Percentiles rank a stretch among this genome's conserved stretches.
phyloP scores from a whole-genome alignment of 2,797 vertebrate genomes.

The Trichosurus vulpecula region DNA sequence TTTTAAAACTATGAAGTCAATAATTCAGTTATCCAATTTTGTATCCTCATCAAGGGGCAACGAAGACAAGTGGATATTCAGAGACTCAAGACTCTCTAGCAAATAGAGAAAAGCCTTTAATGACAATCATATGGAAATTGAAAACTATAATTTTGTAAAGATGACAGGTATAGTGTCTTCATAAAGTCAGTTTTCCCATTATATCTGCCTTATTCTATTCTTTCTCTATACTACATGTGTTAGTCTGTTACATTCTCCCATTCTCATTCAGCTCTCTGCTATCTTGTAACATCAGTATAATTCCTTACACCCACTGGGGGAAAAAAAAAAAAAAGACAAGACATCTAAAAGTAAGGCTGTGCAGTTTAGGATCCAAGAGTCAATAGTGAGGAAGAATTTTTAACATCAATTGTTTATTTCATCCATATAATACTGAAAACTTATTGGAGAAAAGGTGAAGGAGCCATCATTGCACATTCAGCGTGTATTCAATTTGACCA shows the following conservation, averaged over 20 bases:
- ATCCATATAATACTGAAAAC: not conserved
- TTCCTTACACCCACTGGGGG: conserved; percentile 40
- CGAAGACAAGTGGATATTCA: conserved; percentile 17
- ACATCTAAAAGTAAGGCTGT: conserved; percentile 32
- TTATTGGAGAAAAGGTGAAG: not conserved
- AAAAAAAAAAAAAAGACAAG: conserved; percentile 60
- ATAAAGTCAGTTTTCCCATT: conserved; percentile 27
- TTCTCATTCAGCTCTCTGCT: conserved; percentile 56
- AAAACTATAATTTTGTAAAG: conserved; percentile 37
- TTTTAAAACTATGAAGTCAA: not conserved
- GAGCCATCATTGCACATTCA: not conserved
- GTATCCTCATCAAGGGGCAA: conserved; percentile 44
- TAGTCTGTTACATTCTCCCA: conserved; percentile 38
- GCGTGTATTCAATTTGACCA: not conserved
- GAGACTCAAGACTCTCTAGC: conserved; percentile 38
- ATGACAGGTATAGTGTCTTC: not conserved
- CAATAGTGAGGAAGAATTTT: not conserved
- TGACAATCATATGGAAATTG: conserved; percentile 46
- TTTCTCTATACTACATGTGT: conserved; percentile 32
- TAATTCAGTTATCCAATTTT: not conserved
- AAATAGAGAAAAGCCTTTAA: conserved; percentile 58
- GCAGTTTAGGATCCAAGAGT: conserved; percentile 1
- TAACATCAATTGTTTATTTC: not conserved
- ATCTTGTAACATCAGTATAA: conserved; percentile 27
- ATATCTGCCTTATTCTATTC: conserved; percentile 39